A percentile compares a stretch with the other conserved stretches of the same genome.
These are phyloP conservation scores for Drosophila neocordata DNA, from an alignment of 1,140 invertebrate species.

Conservation along the genomic window DNA sequence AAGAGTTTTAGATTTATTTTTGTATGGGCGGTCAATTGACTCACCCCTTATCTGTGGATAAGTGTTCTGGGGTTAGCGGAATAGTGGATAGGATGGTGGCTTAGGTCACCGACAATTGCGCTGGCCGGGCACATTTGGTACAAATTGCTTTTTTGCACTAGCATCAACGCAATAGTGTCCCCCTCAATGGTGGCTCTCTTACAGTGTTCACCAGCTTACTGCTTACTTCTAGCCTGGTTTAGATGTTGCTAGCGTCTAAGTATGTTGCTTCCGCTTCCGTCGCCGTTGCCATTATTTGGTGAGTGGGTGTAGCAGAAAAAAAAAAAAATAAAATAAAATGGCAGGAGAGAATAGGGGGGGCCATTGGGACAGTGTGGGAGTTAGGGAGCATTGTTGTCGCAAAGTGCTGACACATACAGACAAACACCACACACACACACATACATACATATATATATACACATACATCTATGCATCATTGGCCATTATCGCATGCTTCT, in stretches of 20 bases:
- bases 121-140: slow-evolving; percentile 57
- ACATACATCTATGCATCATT: slow-evolving; percentile 62
- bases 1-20: neutral
- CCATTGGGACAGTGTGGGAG: slow-evolving; percentile 2
- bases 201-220: neutral
- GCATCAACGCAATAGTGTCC: slow-evolving; percentile 27
- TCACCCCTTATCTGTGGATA: neutral
- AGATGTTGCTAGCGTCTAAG: slow-evolving; percentile 53
- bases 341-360: neutral
- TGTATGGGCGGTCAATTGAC: neutral
- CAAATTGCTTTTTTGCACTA: slow-evolving; percentile 60
- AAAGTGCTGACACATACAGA: slow-evolving; percentile 61
- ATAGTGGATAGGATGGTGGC: neutral
- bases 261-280: slow-evolving; percentile 75
- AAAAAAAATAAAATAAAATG: too few species aligned
- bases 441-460: slow-evolving; percentile 10
- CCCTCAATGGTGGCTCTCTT: slow-evolving; percentile 10
- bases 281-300: slow-evolving; percentile 63
- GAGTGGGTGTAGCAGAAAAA: slow-evolving; percentile 19
- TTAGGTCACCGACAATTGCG: slow-evolving; percentile 45
- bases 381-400: slow-evolving; percentile 63
- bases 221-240: neutral
- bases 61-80: neutral
- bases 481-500: slow-evolving; percentile 72
- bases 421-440: slow-evolving; percentile 19